These are phyloP conservation scores for Zosterops japonicus DNA, from an alignment of 2,113 vertebrate species.

Conservation along the genomic window DNA sequence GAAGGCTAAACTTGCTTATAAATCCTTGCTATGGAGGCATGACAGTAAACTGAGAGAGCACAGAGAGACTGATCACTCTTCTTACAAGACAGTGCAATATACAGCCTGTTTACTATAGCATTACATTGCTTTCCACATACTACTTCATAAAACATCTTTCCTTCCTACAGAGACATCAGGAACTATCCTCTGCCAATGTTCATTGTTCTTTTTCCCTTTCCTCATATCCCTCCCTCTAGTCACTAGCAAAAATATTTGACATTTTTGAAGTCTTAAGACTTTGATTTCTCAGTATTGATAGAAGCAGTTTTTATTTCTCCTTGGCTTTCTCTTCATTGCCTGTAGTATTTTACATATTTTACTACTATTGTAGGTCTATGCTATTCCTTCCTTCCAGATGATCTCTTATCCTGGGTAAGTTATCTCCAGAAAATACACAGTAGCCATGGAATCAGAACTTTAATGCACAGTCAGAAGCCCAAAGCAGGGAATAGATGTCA, in stretches of 20 bases:
- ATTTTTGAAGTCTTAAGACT: not conserved
- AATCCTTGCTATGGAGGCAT: not conserved
- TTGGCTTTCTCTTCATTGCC: constrained; percentile 15
- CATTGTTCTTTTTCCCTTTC: not conserved
- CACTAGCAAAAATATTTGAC: not conserved
- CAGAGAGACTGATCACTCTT: not conserved
- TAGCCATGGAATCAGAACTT: constrained; percentile 7
- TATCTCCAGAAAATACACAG: constrained; percentile 7
- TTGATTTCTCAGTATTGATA: not conserved
- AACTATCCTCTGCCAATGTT: not conserved
- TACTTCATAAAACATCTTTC: not conserved
- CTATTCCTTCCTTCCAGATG: constrained; percentile 29
- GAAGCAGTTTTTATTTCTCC: not conserved
- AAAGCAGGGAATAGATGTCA: not conserved
- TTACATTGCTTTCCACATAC: not conserved
- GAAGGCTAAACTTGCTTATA: not conserved
- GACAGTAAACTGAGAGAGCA: not conserved
- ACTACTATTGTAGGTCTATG: constrained; percentile 1
- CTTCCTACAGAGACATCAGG: not conserved
- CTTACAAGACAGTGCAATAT: not conserved
- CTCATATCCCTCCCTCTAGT: not conserved
- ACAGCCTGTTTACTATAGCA: not conserved
- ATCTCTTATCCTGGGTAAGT: constrained; percentile 10
- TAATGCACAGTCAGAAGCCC: not conserved
- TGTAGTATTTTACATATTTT: not conserved